phyloP scores from a whole-genome alignment of 2,888 invertebrate species.

The Electrophaes corylata region DNA sequence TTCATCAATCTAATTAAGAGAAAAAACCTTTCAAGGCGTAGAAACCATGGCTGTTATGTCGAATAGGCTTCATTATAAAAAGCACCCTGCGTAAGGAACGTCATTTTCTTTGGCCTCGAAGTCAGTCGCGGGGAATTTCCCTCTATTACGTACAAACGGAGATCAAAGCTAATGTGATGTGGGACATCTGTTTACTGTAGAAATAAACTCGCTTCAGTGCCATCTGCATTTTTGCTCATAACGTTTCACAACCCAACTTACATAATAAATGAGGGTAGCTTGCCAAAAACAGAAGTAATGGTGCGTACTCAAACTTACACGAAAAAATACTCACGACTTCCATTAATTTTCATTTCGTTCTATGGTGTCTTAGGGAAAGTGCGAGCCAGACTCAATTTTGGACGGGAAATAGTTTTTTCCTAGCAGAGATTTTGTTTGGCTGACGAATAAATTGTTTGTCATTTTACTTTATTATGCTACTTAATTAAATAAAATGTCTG shows the following conservation, averaged over 20 bases:
- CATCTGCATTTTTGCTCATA: constrained; percentile 69
- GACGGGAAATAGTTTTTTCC: constrained; percentile 44
- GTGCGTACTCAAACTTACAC: constrained; percentile 81
- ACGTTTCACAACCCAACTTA: constrained; percentile 63
- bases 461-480: constrained; percentile 19
- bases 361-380: constrained; percentile 75
- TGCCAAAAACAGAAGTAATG: constrained; percentile 80
- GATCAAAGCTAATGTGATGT: constrained; percentile 42
- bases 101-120: constrained; percentile 24
- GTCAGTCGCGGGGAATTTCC: constrained; percentile 18
- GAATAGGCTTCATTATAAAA: constrained; percentile 36
- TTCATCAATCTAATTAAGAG: constrained; percentile 77
- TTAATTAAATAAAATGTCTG: not conserved
- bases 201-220: constrained; percentile 42
- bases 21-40: constrained; percentile 54
- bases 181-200: constrained; percentile 34
- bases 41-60: constrained; percentile 37
- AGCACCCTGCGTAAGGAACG: constrained; percentile 13
- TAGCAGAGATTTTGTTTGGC: constrained; percentile 39
- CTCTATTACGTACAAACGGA: constrained; percentile 26
- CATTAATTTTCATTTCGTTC: constrained; percentile 82
- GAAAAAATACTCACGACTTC: constrained; percentile 80
- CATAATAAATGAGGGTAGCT: constrained; percentile 79
- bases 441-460: constrained; percentile 32
- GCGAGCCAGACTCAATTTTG: constrained; percentile 48